Conservation (phyloP, 2,888 invertebrate species). For the Alcis repandata region DNA sequence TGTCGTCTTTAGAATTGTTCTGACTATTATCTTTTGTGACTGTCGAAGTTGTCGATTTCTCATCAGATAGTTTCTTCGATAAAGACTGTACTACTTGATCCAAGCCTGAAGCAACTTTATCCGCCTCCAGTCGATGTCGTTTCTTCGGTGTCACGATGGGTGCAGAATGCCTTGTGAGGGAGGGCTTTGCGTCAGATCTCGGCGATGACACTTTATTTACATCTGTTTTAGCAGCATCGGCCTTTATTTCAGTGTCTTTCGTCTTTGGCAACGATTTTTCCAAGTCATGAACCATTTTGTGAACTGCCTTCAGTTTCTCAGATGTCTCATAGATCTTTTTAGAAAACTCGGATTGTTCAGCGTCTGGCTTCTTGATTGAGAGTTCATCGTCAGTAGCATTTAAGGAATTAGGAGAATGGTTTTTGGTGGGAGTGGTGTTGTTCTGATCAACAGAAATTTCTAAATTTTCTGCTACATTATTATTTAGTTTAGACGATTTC, state of each 20-base stretch:
- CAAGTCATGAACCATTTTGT: conserved; percentile 80
- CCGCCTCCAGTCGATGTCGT: conserved; percentile 89
- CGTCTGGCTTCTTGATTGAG: conserved; percentile 71
- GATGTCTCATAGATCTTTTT: conserved; percentile 83
- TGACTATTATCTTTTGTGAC: conserved; percentile 67
- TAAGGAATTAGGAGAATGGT: conserved; percentile 57
- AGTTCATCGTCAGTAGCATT: conserved; percentile 70
- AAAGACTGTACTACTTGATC: conserved; percentile 82
- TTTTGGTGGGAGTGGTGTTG: conserved; percentile 56
- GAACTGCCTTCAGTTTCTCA: conserved; percentile 82
- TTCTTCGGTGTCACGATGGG: conserved; percentile 91
- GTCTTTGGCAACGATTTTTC: conserved; percentile 79
- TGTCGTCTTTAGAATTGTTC: conserved; percentile 67
- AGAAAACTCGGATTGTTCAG: conserved; percentile 81
- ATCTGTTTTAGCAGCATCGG: conserved; percentile 69
- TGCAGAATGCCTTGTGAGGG: conserved; percentile 73
- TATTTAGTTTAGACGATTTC: conserved; percentile 59
- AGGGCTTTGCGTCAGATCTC: conserved; percentile 71
- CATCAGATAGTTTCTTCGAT: conserved; percentile 81
- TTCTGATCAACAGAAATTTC: conserved; percentile 60
- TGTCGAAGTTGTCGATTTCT: conserved; percentile 60
- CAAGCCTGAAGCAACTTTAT: conserved; percentile 76
- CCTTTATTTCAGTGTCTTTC: conserved; percentile 71
- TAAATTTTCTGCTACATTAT: conserved; percentile 53
- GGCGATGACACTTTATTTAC: conserved; percentile 71